Percentiles rank a stretch among this genome's conserved stretches.
Conservation (phyloP, 2,797 vertebrate species). For the Aldrovandia affinis region DNA sequence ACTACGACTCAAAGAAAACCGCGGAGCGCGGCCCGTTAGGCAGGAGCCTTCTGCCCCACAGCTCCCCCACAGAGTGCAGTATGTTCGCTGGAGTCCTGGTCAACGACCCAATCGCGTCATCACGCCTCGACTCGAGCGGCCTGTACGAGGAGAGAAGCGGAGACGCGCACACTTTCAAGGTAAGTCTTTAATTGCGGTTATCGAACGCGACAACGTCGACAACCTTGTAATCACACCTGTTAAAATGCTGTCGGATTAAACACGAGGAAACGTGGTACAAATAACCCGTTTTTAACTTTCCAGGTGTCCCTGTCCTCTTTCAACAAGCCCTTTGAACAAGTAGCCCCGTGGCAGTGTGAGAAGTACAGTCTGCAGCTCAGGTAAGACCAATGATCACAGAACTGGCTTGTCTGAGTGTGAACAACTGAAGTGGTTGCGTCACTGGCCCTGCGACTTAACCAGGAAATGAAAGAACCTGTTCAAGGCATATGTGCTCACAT, state of each 20-base stretch:
- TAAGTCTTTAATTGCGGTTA: slow-evolving; percentile 57
- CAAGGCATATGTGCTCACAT: neutral
- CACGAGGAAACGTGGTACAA: neutral
- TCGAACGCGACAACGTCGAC: slow-evolving; percentile 12
- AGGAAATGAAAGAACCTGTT: neutral
- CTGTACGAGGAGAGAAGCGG: slow-evolving; percentile 63
- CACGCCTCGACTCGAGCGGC: slow-evolving; percentile 55
- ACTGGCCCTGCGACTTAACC: neutral
- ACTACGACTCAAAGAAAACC: slow-evolving; percentile 55
- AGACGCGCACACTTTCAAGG: slow-evolving; percentile 73
- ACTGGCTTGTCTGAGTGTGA: neutral
- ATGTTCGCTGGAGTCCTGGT: slow-evolving; percentile 67
- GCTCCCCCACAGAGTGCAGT: slow-evolving; percentile 55
- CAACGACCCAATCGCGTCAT: slow-evolving; percentile 55
- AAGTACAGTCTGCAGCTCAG: slow-evolving; percentile 74
- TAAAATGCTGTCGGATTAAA: slow-evolving; percentile 30
- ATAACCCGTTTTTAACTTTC: slow-evolving; percentile 59
- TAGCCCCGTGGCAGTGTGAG: slow-evolving; percentile 67
- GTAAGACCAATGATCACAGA: slow-evolving; percentile 58
- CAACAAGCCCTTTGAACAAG: slow-evolving; percentile 63
- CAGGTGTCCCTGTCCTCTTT: slow-evolving; percentile 72
- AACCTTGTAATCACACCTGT: slow-evolving; percentile 48
- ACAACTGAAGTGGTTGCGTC: neutral
- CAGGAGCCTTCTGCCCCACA: slow-evolving; percentile 53
- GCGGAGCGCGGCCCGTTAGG: slow-evolving; percentile 60